Evolutionary conservation across 2,113 vertebrate species (phyloP).

Genomic region (Cacatua alba): DNA sequence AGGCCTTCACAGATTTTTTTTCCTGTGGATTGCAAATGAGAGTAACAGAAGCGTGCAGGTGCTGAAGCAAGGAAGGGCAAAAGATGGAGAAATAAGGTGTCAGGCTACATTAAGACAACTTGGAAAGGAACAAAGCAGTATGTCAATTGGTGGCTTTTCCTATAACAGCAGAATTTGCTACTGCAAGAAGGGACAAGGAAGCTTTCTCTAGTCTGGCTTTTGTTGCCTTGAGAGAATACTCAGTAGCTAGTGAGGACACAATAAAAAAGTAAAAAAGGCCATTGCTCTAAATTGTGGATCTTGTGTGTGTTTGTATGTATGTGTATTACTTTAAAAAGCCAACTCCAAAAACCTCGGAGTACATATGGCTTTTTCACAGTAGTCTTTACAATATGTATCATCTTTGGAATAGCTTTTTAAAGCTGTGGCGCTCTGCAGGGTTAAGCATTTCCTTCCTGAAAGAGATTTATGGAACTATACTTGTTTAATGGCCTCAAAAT

Average conservation of each 20-base stretch:
- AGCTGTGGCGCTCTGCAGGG: neutral
- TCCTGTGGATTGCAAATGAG: neutral
- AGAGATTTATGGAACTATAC: neutral
- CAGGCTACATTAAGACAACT: neutral
- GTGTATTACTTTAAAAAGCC: neutral
- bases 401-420: neutral
- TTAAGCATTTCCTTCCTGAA: slow-evolving; percentile 9
- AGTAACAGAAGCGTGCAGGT: neutral
- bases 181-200: neutral
- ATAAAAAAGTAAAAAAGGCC: neutral
- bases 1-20: neutral
- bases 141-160: neutral
- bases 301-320: neutral
- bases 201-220: neutral
- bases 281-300: neutral
- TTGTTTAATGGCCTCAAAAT: slow-evolving; percentile 37
- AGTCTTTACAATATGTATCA: neutral
- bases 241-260: neutral
- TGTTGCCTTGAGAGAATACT: neutral
- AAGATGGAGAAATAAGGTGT: neutral
- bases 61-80: neutral
- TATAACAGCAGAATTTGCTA: neutral
- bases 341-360: neutral
- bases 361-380: neutral
- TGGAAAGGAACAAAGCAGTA: neutral